Conservation (phyloP, 2,888 invertebrate genomes). For the Dinocampus coccinellae region DNA sequence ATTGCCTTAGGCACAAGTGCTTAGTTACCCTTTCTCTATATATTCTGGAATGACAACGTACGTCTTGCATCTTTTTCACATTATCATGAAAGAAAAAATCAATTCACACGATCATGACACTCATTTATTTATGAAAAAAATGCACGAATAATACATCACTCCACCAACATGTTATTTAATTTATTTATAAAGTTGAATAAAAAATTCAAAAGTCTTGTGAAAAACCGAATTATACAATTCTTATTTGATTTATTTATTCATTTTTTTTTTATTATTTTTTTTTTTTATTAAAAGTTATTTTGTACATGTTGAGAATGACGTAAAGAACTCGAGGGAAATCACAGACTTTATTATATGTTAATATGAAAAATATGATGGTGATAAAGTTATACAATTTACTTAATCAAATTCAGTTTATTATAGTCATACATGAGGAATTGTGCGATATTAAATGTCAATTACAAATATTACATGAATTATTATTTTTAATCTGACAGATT, state of each 20-base stretch:
- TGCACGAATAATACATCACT: background rate
- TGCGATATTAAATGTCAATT: no score
- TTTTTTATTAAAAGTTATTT: background rate
- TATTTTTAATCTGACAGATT: no score
- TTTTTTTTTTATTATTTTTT: background rate
- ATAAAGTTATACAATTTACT: background rate
- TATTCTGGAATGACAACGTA: background rate
- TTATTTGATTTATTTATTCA: background rate
- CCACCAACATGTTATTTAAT: background rate
- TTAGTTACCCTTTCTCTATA: background rate
- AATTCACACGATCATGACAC: background rate
- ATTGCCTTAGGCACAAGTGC: background rate
- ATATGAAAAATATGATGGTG: background rate
- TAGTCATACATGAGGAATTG: no score
- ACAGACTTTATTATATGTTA: background rate
- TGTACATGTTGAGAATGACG: background rate
- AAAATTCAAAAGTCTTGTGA: background rate
- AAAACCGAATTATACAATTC: background rate
- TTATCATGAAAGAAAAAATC: background rate
- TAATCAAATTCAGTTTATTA: no score
- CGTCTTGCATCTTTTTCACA: background rate
- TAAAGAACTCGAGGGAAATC: background rate
- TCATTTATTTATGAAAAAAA: conserved; percentile 3
- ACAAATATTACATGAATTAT: no score
- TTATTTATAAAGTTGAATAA: background rate